These are phyloP conservation scores for Zaprionus kolodkinae DNA, from an alignment of 1,140 invertebrate genomes.

Conservation along the genomic window DNA sequence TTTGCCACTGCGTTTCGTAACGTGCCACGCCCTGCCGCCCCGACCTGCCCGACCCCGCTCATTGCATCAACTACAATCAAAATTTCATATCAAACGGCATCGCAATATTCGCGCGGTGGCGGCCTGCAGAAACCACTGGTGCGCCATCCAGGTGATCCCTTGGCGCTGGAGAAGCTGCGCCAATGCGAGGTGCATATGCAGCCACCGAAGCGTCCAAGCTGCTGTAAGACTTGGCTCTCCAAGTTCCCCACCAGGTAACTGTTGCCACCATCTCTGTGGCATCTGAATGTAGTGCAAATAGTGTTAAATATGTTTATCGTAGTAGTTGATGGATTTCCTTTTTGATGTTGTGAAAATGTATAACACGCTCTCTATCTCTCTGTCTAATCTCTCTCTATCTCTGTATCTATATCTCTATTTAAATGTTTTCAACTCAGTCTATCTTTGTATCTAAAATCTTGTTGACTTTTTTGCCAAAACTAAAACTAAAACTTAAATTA, in stretches of 20 bases:
- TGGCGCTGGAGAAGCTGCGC: constrained; percentile 92
- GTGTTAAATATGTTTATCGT: constrained; percentile 57
- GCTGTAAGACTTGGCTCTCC: constrained; percentile 96
- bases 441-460: constrained; percentile 56
- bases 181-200: constrained; percentile 93
- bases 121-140: constrained; percentile 93
- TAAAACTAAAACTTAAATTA: constrained; percentile 25
- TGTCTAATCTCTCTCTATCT: constrained; percentile 39
- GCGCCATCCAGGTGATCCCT: constrained; percentile 89
- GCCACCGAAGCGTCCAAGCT: constrained; percentile 89
- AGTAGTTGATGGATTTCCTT: constrained; percentile 84
- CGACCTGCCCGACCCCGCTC: constrained; percentile 38
- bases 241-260: constrained; percentile 90
- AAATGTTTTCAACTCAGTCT: constrained; percentile 31
- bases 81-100: constrained; percentile 79
- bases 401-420: constrained; percentile 51
- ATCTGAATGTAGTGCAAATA: constrained; percentile 35
- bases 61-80: constrained; percentile 64
- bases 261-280: constrained; percentile 15
- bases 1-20: constrained; percentile 26
- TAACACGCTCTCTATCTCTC: constrained; percentile 61
- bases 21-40: constrained; percentile 29
- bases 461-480: constrained; percentile 66
- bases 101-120: constrained; percentile 71
- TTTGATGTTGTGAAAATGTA: constrained; percentile 84